phyloP scores from a whole-genome alignment of 2,797 vertebrate genomes.

The Myotis daubentonii region DNA sequence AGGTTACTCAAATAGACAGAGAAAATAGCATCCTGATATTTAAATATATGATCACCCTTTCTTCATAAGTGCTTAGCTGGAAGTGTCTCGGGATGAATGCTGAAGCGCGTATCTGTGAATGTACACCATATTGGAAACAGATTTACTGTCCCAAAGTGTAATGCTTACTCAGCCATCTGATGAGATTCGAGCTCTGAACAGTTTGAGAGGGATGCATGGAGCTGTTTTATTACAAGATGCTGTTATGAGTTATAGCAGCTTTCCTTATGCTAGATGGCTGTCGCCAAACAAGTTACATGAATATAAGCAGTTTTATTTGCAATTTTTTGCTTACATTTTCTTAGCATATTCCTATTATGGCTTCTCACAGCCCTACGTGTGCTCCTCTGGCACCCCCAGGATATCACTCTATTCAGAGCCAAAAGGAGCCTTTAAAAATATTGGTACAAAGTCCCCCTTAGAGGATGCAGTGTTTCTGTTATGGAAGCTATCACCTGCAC shows the following conservation, averaged over 20 bases:
- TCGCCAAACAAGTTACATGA: constrained; percentile 86
- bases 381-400: constrained; percentile 58
- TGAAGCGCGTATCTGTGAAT: constrained; percentile 83
- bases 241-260: constrained; percentile 88
- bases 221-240: constrained; percentile 89
- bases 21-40: constrained; percentile 82
- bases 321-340: constrained; percentile 86
- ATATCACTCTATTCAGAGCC: constrained; percentile 73
- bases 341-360: constrained; percentile 79
- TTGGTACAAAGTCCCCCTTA: constrained; percentile 56
- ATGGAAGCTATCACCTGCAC: constrained; percentile 46
- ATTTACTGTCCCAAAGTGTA: constrained; percentile 89
- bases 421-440: constrained; percentile 71
- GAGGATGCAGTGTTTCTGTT: constrained; percentile 30
- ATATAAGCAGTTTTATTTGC: constrained; percentile 87
- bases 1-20: constrained; percentile 78
- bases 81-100: constrained; percentile 83
- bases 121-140: constrained; percentile 88
- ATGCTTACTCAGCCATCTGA: constrained; percentile 90
- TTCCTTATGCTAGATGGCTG: constrained; percentile 87
- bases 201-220: constrained; percentile 87
- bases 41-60: constrained; percentile 78
- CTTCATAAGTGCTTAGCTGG: constrained; percentile 82
- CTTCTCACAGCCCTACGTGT: constrained; percentile 73
- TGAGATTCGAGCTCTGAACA: constrained; percentile 86